Evolutionary conservation across 2,113 vertebrate genomes (phyloP).

Genomic region (Pyrgilauda ruficollis): DNA sequence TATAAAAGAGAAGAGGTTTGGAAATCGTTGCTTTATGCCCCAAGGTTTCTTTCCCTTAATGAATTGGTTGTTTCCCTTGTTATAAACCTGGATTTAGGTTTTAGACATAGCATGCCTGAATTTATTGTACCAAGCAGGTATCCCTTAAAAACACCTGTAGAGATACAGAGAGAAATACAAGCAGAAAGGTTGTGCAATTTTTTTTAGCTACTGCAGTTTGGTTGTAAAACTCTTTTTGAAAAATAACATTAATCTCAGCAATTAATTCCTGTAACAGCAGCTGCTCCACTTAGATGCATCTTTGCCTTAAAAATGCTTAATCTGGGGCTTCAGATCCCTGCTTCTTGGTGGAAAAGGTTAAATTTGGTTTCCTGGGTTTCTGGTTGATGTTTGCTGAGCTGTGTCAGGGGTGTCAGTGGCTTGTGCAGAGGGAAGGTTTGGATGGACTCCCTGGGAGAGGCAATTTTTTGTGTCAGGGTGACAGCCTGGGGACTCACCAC

Average conservation of each 20-base stretch:
- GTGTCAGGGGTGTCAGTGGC: not conserved
- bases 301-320: not conserved
- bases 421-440: not conserved
- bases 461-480: not conserved
- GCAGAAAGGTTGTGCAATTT: rapidly evolving
- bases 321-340: not conserved
- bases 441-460: not conserved
- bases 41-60: not conserved
- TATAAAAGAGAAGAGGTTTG: not conserved
- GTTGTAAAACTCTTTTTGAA: not conserved
- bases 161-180: not conserved
- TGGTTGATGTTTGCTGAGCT: not conserved
- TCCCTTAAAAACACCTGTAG: not conserved
- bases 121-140: not conserved
- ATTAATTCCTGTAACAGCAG: not conserved
- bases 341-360: not conserved
- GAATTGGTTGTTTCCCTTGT: not conserved
- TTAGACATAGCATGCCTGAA: not conserved
- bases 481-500: not conserved
- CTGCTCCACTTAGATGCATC: not conserved
- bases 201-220: not conserved
- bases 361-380: not conserved
- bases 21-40: not conserved
- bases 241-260: not conserved
- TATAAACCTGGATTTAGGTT: not conserved